phyloP scores from a whole-genome alignment of 2,797 vertebrate genomes.

The Moxostoma hubbsi region DNA sequence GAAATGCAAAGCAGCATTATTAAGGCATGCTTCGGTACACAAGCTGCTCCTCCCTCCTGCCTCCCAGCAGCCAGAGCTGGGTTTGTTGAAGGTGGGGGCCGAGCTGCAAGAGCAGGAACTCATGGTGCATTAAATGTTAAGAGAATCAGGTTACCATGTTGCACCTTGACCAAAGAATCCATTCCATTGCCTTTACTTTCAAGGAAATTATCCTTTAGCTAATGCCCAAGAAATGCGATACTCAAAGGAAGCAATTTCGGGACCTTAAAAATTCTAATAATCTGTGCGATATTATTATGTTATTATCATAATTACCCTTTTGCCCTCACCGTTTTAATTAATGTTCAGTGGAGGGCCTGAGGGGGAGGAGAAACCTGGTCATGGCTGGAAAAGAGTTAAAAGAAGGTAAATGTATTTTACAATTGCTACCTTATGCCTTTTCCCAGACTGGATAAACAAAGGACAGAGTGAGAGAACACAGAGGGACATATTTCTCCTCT shows the following conservation, averaged over 20 bases:
- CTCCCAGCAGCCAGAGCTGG: constrained; percentile 51
- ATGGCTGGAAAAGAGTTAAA: constrained; percentile 60
- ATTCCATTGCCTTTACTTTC: constrained; percentile 76
- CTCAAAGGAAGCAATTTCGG: constrained; percentile 80
- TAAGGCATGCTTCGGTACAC: constrained; percentile 51
- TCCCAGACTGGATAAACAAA: constrained; percentile 52
- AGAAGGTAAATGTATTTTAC: constrained; percentile 76
- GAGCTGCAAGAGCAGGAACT: constrained; percentile 44
- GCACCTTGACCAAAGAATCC: constrained; percentile 67
- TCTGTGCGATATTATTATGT: constrained; percentile 80
- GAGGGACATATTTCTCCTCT: constrained; percentile 40
- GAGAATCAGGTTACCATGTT: constrained; percentile 71
- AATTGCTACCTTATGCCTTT: constrained; percentile 80
- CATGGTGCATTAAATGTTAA: constrained; percentile 62
- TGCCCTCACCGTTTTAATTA: constrained; percentile 82
- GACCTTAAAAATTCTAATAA: constrained; percentile 80
- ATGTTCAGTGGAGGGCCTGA: constrained; percentile 74
- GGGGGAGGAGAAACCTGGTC: constrained; percentile 63
- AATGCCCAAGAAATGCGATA: constrained; percentile 77
- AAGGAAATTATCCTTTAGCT: constrained; percentile 77
- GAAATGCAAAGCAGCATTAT: constrained; percentile 61
- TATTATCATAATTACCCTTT: constrained; percentile 86
- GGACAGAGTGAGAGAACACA: constrained; percentile 35
- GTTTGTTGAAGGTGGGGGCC: constrained; percentile 48
- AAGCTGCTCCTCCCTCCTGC: constrained; percentile 43